Percentiles rank a stretch among this genome's conserved stretches.
Evolutionary conservation across 1,140 invertebrate genomes (phyloP).

Genomic region (Chionoecetes opilio): DNA sequence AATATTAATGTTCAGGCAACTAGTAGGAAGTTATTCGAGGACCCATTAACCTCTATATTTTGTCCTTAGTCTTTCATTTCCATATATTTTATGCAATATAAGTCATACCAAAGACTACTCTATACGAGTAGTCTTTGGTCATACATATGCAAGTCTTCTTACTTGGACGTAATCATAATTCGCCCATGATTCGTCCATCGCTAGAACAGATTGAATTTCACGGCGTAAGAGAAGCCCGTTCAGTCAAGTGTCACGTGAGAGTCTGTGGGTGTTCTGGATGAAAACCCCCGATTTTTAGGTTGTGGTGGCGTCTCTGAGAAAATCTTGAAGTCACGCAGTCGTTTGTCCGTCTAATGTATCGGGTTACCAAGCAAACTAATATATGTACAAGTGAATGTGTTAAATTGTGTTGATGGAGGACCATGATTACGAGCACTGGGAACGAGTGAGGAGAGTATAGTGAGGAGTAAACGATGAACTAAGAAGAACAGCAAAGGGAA

Average conservation of each 20-base stretch:
- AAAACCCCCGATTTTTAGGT: neutral
- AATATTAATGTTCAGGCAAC: neutral
- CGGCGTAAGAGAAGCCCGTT: neutral
- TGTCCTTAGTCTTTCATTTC: neutral
- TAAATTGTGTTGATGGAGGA: neutral
- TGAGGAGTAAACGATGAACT: no score
- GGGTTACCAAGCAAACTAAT: conserved; percentile 9
- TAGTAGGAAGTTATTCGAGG: neutral
- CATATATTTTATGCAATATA: neutral
- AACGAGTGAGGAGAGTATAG: neutral
- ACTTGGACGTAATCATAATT: conserved; percentile 21
- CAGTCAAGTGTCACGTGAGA: neutral
- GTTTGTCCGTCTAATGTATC: neutral
- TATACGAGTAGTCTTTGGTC: no score
- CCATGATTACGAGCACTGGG: neutral
- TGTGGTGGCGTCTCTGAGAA: neutral
- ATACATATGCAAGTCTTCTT: neutral
- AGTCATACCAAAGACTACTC: no score
- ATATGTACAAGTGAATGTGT: neutral
- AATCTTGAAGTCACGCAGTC: neutral
- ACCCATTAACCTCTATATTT: neutral
- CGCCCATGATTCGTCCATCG: neutral
- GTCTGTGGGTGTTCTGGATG: neutral
- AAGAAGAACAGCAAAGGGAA: no score
- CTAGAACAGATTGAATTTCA: neutral